A percentile compares a stretch with the other conserved stretches of the same genome.
These are phyloP conservation scores for Stomorhina lunata DNA, from an alignment of 2,888 invertebrate genomes.

Conservation along the genomic window DNA sequence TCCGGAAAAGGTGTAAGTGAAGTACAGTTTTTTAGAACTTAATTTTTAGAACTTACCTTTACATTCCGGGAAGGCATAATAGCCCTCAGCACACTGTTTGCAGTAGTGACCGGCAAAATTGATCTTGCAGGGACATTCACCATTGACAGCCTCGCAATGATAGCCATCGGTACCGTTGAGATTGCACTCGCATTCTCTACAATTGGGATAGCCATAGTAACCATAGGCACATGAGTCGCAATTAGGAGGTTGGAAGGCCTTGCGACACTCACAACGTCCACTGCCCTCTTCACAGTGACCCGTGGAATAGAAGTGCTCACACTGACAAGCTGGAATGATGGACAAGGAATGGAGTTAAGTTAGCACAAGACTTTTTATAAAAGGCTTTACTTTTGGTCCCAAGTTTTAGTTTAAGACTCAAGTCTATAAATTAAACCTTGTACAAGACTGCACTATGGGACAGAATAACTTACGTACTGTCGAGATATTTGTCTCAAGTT, in stretches of 20 bases:
- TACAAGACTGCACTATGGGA: background rate
- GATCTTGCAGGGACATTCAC: constrained; percentile 92
- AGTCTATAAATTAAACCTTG: background rate
- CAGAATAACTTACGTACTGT: background rate
- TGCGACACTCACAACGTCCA: constrained; percentile 93
- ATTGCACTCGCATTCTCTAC: constrained; percentile 95
- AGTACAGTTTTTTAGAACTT: no score
- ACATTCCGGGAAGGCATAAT: constrained; percentile 91
- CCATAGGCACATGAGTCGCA: constrained; percentile 94
- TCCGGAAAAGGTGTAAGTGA: no score
- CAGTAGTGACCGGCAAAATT: constrained; percentile 94
- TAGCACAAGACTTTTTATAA: no score
- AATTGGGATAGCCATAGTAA: constrained; percentile 95
- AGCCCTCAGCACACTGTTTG: constrained; percentile 92
- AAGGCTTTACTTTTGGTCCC: no score
- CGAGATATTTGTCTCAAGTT: no score
- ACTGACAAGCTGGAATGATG: constrained; percentile 88
- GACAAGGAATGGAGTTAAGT: background rate
- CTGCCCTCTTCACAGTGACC: constrained; percentile 96
- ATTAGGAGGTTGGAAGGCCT: constrained; percentile 88
- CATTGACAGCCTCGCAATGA: constrained; percentile 91
- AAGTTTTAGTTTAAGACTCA: no score
- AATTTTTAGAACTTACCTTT: constrained; percentile 86
- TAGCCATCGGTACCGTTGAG: constrained; percentile 93
- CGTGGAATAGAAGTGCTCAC: constrained; percentile 91